Conservation (phyloP, 2,113 vertebrate species). For the Plestiodon gilberti region DNA sequence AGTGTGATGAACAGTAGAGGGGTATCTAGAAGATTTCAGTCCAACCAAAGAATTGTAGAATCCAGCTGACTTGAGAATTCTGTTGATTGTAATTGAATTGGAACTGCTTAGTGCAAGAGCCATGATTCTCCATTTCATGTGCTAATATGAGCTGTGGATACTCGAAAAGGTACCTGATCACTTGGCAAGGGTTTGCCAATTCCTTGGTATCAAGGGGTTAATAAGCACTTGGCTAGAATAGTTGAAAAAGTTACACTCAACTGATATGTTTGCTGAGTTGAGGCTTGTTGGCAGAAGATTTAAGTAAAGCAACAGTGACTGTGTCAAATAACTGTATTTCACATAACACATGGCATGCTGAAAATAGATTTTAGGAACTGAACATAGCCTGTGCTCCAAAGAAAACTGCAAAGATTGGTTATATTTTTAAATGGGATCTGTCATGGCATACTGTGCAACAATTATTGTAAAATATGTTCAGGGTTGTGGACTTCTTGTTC, state of each 20-base stretch:
- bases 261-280: conserved; percentile 34
- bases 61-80: neutral
- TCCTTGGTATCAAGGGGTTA: conserved; percentile 29
- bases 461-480: neutral
- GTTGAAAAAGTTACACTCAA: conserved; percentile 30
- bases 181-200: no score
- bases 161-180: neutral
- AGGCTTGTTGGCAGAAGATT: conserved; percentile 39
- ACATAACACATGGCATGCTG: conserved; percentile 19
- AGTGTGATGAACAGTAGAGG: neutral
- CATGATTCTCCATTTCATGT: neutral
- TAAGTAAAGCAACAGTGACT: conserved; percentile 43
- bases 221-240: conserved; percentile 27
- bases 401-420: conserved; percentile 28
- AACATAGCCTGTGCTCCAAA: conserved; percentile 30
- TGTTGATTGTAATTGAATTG: neutral
- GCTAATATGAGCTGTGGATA: neutral
- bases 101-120: neutral
- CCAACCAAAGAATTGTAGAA: neutral
- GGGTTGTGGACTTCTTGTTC: conserved; percentile 16
- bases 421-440: conserved; percentile 28
- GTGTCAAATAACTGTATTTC: conserved; percentile 43
- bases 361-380: conserved; percentile 39
- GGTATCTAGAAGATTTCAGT: no score
- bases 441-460: neutral